phyloP scores from a whole-genome alignment of 2,113 vertebrate genomes.

The Engystomops pustulosus region DNA sequence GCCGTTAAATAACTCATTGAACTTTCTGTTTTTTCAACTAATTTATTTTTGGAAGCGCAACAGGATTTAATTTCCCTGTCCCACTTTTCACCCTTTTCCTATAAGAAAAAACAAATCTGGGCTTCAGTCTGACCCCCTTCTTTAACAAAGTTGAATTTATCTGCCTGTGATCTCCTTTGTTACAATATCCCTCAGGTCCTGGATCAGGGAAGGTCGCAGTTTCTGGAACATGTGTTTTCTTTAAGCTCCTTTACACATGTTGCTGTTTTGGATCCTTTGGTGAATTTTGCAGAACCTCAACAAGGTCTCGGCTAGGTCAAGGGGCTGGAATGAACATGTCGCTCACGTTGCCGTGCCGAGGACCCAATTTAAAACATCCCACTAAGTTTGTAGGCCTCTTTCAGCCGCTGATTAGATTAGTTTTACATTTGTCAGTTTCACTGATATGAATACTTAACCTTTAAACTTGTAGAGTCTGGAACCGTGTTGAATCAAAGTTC shows the following conservation, averaged over 20 bases:
- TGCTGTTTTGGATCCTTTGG: slow-evolving; percentile 78
- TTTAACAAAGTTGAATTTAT: slow-evolving; percentile 66
- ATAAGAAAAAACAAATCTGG: slow-evolving; percentile 71
- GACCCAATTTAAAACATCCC: slow-evolving; percentile 71
- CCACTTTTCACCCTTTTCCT: slow-evolving; percentile 32
- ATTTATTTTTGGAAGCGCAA: slow-evolving; percentile 86
- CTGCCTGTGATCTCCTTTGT: slow-evolving; percentile 75
- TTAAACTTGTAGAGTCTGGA: slow-evolving; percentile 49
- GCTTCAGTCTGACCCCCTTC: slow-evolving; percentile 59
- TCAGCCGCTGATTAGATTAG: slow-evolving; percentile 76
- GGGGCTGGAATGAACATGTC: slow-evolving; percentile 74
- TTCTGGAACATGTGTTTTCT: slow-evolving; percentile 75
- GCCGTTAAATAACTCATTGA: slow-evolving; percentile 77
- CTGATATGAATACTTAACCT: slow-evolving; percentile 75
- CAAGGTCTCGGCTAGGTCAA: slow-evolving; percentile 76
- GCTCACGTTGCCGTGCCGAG: slow-evolving; percentile 67
- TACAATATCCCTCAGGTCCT: slow-evolving; percentile 79
- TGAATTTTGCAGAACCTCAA: slow-evolving; percentile 72
- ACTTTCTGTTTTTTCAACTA: slow-evolving; percentile 86
- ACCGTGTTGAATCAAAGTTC: slow-evolving; percentile 6
- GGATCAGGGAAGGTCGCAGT: slow-evolving; percentile 75
- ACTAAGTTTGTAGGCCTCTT: slow-evolving; percentile 67
- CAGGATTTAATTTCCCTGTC: slow-evolving; percentile 88
- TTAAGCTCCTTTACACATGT: slow-evolving; percentile 75
- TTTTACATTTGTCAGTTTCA: slow-evolving; percentile 74